Evolutionary conservation across 2,113 vertebrate genomes (phyloP).

Genomic region (Actenoides hombroni): DNA sequence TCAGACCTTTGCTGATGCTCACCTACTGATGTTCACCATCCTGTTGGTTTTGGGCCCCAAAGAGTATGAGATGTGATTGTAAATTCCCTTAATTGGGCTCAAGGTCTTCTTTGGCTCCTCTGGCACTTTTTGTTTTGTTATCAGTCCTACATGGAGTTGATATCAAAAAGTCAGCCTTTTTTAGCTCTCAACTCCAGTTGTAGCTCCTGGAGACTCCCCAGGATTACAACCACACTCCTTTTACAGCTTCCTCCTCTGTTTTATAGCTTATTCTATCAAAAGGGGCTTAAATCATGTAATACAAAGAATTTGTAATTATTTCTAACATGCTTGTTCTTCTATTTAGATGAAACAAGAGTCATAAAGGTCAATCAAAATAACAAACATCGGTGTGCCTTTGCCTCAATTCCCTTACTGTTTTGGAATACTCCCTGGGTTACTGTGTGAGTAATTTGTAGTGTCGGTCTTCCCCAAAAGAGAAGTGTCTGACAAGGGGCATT

Average conservation of each 20-base stretch:
- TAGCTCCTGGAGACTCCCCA: background rate
- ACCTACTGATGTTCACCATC: background rate
- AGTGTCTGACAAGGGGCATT: rapidly evolving
- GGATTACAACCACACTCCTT: background rate
- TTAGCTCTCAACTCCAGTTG: background rate
- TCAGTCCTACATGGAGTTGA: background rate
- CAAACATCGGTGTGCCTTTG: background rate
- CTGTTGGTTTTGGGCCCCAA: background rate
- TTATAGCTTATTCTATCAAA: background rate
- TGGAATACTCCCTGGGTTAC: background rate
- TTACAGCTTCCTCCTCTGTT: background rate
- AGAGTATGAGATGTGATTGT: background rate
- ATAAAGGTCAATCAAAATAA: background rate
- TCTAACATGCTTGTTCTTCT: background rate
- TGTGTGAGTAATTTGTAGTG: background rate
- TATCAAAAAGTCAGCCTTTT: background rate
- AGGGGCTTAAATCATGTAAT: background rate
- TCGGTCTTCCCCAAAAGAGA: background rate
- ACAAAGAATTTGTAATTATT: background rate
- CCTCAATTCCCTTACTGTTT: background rate
- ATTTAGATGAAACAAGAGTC: background rate
- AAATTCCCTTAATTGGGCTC: background rate
- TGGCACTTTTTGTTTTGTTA: background rate
- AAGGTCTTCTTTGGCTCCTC: background rate
- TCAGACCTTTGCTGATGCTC: background rate